Base-by-base conservation (phyloP, 2,113 vertebrate genomes). In the Orycteropus afer region DNA sequence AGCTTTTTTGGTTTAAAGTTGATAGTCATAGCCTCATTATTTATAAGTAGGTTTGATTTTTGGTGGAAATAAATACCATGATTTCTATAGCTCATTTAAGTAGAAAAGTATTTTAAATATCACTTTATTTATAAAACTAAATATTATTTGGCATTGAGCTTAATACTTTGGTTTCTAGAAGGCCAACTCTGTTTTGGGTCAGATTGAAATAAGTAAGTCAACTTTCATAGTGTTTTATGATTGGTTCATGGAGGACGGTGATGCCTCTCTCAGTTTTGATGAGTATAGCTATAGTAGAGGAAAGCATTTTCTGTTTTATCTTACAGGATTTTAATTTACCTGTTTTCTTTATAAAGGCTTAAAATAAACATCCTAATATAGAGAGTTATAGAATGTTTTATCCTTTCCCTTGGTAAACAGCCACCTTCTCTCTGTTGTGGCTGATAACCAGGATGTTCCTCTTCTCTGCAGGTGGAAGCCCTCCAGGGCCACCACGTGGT, bases 401-500 rank as follows among this genome's bases (percentile, higher is more conserved):
- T 37, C 34, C 47, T 47, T 22, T n/a, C 29, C 18, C 6, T 63
- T 45, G 23, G 37, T 27, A 20, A 49, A 53, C 14, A 65, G 23
- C n/a, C 34, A 3, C 4, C 32, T 22, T 27, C 49, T 20, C 76
- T 13, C 15, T 78, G 4, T 42, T 29, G 49, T 3, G 42, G 29
- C 61, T 4, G 20, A 27, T 91, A 15, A 87, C 49, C 8, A 4
- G 2, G 2, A 0, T 20, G 8, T 27, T 61, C 37, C 14, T 81
- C 83, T 93, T 20, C 85, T 78, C 78, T 97, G 27, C 96, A 99
- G 99, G 99, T 99, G 98, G 99, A 99, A 95, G 99, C 99, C 0
- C 98, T 99, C 22, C 99, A 99, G 98, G 99, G 99, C 86, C 99
- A 99, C 98, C 98, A 99, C 59, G 99, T 99, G 93, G 99, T 99